These are phyloP conservation scores for Pelagia noctiluca DNA, from an alignment of 30 jellyfish, hydroid and myxozoan species.

Conservation along the genomic window DNA sequence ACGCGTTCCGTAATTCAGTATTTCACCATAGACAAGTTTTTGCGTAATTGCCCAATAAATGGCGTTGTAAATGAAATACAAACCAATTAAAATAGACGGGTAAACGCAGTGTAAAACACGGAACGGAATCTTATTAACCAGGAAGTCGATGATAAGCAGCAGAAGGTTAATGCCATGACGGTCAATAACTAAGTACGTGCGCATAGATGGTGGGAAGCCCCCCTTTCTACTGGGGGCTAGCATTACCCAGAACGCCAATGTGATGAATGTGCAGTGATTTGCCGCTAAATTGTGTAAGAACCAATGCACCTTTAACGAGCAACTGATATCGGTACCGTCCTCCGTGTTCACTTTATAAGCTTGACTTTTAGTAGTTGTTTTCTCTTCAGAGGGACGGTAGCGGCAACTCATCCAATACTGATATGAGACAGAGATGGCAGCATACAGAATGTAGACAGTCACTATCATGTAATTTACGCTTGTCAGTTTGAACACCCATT, in stretches of 20 bases:
- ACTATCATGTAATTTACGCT: slow-evolving; percentile 45
- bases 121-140: slow-evolving; percentile 53
- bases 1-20: slow-evolving; percentile 54
- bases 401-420: neutral
- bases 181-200: slow-evolving; percentile 58
- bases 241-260: slow-evolving; percentile 74
- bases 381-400: neutral
- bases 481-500: slow-evolving; percentile 54
- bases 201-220: slow-evolving; percentile 39
- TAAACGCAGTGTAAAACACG: slow-evolving; percentile 70
- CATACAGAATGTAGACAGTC: slow-evolving; percentile 37
- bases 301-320: slow-evolving; percentile 58
- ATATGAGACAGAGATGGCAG: slow-evolving; percentile 43
- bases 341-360: neutral
- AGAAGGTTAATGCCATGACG: slow-evolving; percentile 75
- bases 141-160: slow-evolving; percentile 57
- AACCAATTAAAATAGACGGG: slow-evolving; percentile 42
- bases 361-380: neutral
- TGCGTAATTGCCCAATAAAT: slow-evolving; percentile 62
- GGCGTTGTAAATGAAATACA: slow-evolving; percentile 52
- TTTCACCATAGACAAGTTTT: slow-evolving; percentile 27
- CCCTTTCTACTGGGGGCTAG: slow-evolving; percentile 55
- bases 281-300: slow-evolving; percentile 55
- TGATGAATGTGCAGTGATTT: slow-evolving; percentile 56
- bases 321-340: neutral